Percentiles rank a stretch among this genome's conserved stretches.
phyloP scores from a whole-genome alignment of 2,888 invertebrate genomes.

The Silvanus unidentatus region DNA sequence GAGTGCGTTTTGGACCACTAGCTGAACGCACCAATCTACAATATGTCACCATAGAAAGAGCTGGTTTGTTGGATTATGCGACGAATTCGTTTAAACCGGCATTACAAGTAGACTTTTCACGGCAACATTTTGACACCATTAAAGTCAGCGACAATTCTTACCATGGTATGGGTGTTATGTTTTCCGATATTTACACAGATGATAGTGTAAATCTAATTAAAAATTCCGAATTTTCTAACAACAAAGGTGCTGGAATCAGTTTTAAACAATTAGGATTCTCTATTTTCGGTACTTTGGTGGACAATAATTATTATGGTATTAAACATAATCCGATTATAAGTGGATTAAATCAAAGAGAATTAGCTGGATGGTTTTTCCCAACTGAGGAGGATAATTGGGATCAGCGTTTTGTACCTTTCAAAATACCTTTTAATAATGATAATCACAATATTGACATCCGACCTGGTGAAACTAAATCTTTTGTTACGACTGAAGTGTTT shows the following conservation, averaged over 20 bases:
- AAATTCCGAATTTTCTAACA: constrained; percentile 78
- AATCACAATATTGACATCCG: constrained; percentile 33
- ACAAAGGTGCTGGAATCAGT: constrained; percentile 83
- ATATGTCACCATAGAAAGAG: constrained; percentile 82
- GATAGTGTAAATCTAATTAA: constrained; percentile 75
- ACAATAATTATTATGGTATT: constrained; percentile 81
- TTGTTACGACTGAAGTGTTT: constrained; percentile 64
- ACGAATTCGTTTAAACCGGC: constrained; percentile 84
- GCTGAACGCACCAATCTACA: constrained; percentile 83
- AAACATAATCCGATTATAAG: constrained; percentile 86
- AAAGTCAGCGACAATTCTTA: constrained; percentile 79
- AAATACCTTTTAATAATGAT: constrained; percentile 59
- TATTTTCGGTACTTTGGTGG: constrained; percentile 70
- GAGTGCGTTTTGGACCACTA: constrained; percentile 81
- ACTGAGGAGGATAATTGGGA: constrained; percentile 53
- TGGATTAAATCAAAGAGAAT: constrained; percentile 77
- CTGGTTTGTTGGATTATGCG: constrained; percentile 89
- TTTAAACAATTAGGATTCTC: constrained; percentile 82
- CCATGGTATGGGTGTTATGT: constrained; percentile 89
- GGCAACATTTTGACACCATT: constrained; percentile 76
- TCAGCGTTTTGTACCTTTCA: constrained; percentile 64
- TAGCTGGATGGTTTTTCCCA: constrained; percentile 85
- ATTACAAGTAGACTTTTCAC: constrained; percentile 78
- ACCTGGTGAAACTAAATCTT: constrained; percentile 67
- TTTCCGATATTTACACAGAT: constrained; percentile 87